Evolutionary conservation across 2,888 invertebrate genomes (phyloP).

Genomic region (Lepidochrysops patricia): DNA sequence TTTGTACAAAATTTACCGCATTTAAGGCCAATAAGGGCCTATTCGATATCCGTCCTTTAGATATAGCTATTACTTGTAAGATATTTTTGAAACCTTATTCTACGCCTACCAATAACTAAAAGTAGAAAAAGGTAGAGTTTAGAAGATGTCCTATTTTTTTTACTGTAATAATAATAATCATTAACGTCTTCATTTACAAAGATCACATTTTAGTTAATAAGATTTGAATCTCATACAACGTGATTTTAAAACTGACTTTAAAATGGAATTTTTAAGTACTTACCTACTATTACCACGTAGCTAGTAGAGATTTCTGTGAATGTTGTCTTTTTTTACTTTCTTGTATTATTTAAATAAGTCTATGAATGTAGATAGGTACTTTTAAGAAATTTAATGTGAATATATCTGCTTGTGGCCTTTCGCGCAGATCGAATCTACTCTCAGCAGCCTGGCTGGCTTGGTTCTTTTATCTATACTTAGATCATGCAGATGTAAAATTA

Average conservation of each 20-base stretch:
- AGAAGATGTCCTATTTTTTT: not conserved
- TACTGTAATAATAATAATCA: not conserved
- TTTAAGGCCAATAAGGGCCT: not conserved
- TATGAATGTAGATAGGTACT: not conserved
- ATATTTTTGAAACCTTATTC: not conserved
- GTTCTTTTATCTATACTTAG: not conserved
- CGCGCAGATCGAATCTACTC: not conserved
- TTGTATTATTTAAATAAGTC: not conserved
- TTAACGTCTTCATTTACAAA: not conserved
- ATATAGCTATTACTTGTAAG: slow-evolving; percentile 13
- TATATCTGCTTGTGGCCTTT: not conserved
- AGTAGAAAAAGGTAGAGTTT: not conserved
- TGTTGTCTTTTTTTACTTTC: not conserved
- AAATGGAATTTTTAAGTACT: no score
- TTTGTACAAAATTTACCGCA: not conserved
- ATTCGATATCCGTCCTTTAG: slow-evolving; percentile 18
- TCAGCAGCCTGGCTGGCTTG: not conserved
- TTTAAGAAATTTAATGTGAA: not conserved
- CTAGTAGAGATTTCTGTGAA: not conserved
- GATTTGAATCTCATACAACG: not conserved
- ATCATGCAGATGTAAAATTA: not conserved
- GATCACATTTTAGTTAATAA: not conserved
- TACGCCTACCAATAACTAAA: no score
- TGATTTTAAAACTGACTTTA: not conserved
- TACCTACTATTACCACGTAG: not conserved